phyloP scores from a whole-genome alignment of 2,888 invertebrate species.

The Perdita meconis region DNA sequence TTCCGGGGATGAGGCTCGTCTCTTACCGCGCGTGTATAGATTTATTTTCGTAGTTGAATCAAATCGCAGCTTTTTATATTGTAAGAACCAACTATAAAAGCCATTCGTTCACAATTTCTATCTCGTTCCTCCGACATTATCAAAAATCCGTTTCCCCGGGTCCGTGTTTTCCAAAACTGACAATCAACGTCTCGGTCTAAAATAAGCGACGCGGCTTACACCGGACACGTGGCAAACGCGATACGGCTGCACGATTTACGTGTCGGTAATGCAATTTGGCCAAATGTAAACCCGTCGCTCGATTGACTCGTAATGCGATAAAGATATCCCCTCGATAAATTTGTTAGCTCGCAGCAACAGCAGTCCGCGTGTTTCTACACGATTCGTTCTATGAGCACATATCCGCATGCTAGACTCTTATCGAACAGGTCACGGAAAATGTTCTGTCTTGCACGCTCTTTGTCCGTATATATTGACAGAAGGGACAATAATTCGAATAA shows the following conservation, averaged over 20 bases:
- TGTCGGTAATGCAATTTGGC: constrained; percentile 31
- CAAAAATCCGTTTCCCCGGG: background rate
- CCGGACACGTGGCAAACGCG: background rate
- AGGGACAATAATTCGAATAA: too few species aligned
- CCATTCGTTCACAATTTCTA: too few species aligned
- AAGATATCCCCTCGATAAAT: constrained; percentile 38
- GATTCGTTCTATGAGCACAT: too few species aligned
- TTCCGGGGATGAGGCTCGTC: constrained; percentile 88
- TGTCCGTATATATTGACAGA: too few species aligned
- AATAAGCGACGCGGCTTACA: background rate
- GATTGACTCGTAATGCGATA: constrained; percentile 29
- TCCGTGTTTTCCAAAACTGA: background rate
- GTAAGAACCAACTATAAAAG: too few species aligned
- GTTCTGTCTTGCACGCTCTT: too few species aligned
- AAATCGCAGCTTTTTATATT: constrained; percentile 1
- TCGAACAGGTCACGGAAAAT: too few species aligned
- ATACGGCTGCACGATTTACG: constrained; percentile 31
- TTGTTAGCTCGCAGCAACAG: constrained; percentile 27
- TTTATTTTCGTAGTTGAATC: constrained; percentile 12
- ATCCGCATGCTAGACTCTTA: too few species aligned
- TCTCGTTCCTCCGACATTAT: background rate
- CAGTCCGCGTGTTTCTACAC: background rate
- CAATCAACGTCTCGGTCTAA: background rate
- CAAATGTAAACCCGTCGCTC: constrained; percentile 8
- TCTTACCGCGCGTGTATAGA: constrained; percentile 10